Evolutionary conservation across 2,888 invertebrate species (phyloP).

Genomic region (Calameuta filiformis): DNA sequence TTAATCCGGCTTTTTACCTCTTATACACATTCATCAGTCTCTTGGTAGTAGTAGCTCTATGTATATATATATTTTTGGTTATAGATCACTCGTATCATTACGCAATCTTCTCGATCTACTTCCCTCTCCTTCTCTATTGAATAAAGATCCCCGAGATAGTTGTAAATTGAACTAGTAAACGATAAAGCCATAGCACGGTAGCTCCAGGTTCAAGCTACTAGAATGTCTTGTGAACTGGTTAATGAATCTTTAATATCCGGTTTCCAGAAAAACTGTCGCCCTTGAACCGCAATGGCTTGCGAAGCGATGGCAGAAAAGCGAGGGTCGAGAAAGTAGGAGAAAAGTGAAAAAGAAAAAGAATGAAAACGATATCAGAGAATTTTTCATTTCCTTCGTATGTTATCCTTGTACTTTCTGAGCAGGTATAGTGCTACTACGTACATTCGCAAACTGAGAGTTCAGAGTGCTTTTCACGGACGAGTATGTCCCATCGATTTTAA

Average conservation of each 20-base stretch:
- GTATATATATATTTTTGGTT: not conserved
- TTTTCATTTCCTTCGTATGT: not conserved
- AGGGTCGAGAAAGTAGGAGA: not conserved
- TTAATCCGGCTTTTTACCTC: not conserved
- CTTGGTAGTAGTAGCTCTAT: not conserved
- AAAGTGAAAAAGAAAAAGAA: not conserved
- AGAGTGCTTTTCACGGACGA: not conserved
- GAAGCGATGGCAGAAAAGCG: not conserved
- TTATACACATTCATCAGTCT: not conserved
- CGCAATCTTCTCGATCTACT: not conserved
- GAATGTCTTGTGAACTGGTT: not conserved
- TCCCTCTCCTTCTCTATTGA: not conserved
- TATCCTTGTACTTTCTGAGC: not conserved
- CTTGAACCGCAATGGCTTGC: not conserved
- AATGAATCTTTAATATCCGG: not conserved
- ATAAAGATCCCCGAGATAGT: not conserved
- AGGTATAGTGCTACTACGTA: not conserved
- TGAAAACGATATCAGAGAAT: not conserved
- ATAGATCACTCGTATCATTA: not conserved
- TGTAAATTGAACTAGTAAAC: not conserved
- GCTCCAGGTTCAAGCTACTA: not conserved
- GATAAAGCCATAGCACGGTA: not conserved
- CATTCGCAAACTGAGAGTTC: not conserved
- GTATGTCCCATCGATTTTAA: not conserved
- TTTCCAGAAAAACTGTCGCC: not conserved